A percentile compares a stretch with the other conserved stretches of the same genome.
Conservation (phyloP, 2,888 invertebrate genomes). For the Dicyrtoma fusca region DNA sequence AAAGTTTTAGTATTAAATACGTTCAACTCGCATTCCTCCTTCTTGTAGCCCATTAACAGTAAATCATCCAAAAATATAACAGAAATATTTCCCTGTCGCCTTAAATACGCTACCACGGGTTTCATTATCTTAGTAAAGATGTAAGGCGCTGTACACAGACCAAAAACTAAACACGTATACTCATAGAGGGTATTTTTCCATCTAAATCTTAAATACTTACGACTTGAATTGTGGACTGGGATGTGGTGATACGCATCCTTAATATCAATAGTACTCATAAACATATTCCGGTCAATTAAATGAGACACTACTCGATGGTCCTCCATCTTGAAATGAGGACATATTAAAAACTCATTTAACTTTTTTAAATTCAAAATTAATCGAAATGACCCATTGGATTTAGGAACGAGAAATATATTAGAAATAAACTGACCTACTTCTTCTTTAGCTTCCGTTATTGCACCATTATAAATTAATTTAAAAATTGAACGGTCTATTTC, state of each 20-base stretch:
- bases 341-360: neutral
- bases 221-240: neutral
- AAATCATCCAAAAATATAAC: neutral
- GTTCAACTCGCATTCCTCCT: neutral
- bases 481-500: neutral
- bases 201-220: neutral
- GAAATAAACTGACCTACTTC: neutral
- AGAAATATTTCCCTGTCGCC: neutral
- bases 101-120: neutral
- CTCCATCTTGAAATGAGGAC: conserved; percentile 6
- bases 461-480: neutral
- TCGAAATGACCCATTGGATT: neutral
- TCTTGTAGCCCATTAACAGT: neutral
- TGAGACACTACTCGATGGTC: neutral
- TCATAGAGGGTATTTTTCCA: neutral
- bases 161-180: neutral
- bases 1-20: neutral
- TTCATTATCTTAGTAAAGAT: neutral
- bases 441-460: neutral
- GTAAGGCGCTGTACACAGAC: neutral
- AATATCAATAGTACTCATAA: conserved; percentile 16
- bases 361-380: conserved; percentile 4
- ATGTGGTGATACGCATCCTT: conserved; percentile 24
- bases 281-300: neutral
- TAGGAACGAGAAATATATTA: neutral